Evolutionary conservation across 2,888 invertebrate genomes (phyloP), one percentile per base, ranked within the genome.

Genomic region (Cloeon dipterum): DNA sequence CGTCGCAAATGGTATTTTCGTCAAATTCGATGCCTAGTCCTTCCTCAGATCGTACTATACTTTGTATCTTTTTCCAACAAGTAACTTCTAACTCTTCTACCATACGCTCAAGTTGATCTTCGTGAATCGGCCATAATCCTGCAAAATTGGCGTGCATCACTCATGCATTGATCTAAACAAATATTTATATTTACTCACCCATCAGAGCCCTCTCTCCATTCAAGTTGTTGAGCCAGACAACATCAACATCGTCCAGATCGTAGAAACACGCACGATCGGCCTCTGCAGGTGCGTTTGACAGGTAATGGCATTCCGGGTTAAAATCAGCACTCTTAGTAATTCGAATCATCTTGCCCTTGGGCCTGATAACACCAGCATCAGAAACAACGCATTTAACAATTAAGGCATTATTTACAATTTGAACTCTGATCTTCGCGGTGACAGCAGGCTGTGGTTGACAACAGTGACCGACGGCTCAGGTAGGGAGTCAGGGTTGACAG

Each of bases 1-100:
- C 93, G 61, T 96, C 96, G 61, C 98, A 98, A 48, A 94, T 89
- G 43, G 94, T 89, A 61, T 93, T 93, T 58, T 96, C 96, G 55
- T 96, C 94, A 56, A 82, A 94, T 57, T 94, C 94, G 46, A 94
- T 91, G 40, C 91, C 93, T 40, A 91, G 67, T 32, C 86, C 86
- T 55, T 88, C 88, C 58, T 88, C 86, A 43, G 78, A 81, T 56
- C 85, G 79, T 48, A 88, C 73, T 48, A 86, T 81, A 42, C 79
- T 74, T 61, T 86, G 86, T 50, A 88, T 85, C 62, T 82, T 82
- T 51, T 86, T 85, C 82, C 86, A 86, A 56, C 86, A 86, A 44
- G 85, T 75, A 46, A 81, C 73, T 66, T 94, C 94, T 36, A 93
- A 63, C 51, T 88, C 81, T 59, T 93, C 91, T 42, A 93, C 74